Evolutionary conservation across 2,888 invertebrate genomes (phyloP), one percentile per base, ranked within the genome.

Genomic region (Homarus gammarus): DNA sequence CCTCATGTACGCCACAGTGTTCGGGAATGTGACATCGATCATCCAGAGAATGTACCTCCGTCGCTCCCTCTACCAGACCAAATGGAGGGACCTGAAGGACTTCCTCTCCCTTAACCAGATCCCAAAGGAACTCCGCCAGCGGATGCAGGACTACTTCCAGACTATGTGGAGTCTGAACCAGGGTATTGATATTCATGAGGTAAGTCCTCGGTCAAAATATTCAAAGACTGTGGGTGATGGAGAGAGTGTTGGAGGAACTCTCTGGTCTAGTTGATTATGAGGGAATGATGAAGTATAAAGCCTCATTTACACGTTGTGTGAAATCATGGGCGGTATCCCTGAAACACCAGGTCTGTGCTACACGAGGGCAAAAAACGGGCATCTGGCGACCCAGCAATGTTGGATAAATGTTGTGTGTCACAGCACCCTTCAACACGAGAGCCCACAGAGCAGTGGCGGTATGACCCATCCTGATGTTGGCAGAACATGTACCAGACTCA

Each of bases 111-210:
- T 98, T 92, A 98, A 99, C 95, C 98, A 98, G 95, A 97, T 99
- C 93, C 99, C 99, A 1, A 98, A 98, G 93, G 98, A 98, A 93
- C 95, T 99, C 91, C 98, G 98, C 94, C 98, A 98, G 93, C 95
- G 99, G 91, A 98, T 99, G 96, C 98, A 98, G 93, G 99, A 99
- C 94, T 99, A 98, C 94, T 99, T 99, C 94, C 98, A 99, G 94
- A 99, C 99, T 22, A 98, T 97, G 96, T 99, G 99, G 99, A 98
- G 98, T 18, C 95, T 99, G 91, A 99, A 98, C 94, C 98, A 98
- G 94, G 99, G 99, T 87, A 99, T 99, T 93, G 98, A 99, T 94
- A 97, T 98, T 93, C 97, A 98, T 93, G 98, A 99, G 96, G 99
- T 98, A 94, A 94, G 94, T n/a, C 8, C 2, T 15, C 8, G 31